Percentiles rank a stretch among this genome's conserved stretches.
phyloP scores from a whole-genome alignment of 2,888 invertebrate species.

The Tachina fera region DNA sequence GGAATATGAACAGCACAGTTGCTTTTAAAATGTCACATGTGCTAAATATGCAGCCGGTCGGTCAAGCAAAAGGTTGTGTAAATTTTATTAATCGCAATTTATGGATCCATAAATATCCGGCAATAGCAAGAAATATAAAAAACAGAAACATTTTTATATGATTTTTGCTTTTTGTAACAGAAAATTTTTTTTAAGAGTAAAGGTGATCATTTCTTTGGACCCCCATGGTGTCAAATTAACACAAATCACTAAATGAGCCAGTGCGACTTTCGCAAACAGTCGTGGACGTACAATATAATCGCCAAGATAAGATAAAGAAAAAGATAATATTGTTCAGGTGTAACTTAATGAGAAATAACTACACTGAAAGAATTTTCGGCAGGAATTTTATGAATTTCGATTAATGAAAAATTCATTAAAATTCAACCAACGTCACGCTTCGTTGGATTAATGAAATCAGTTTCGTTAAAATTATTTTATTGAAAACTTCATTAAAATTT shows the following conservation, averaged over 20 bases:
- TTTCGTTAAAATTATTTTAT: too few relatives aligned
- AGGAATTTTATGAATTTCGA: too few relatives aligned
- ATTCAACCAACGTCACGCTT: too few relatives aligned
- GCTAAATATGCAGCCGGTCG: conserved; percentile 69
- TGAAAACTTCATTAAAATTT: too few relatives aligned
- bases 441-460: too few relatives aligned
- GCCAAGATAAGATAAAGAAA: not conserved
- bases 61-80: conserved; percentile 73
- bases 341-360: not conserved
- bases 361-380: too few relatives aligned
- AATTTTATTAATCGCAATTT: conserved; percentile 83
- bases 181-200: conserved; percentile 41
- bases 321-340: not conserved
- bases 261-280: conserved; percentile 2
- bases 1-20: conserved; percentile 67
- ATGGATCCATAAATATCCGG: conserved; percentile 80
- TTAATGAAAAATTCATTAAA: too few relatives aligned
- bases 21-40: conserved; percentile 70
- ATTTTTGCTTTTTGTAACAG: conserved; percentile 33
- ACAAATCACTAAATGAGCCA: conserved; percentile 70
- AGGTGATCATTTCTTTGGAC: conserved; percentile 60
- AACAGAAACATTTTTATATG: conserved; percentile 45
- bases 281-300: not conserved
- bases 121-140: conserved; percentile 69
- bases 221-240: conserved; percentile 72